Base-by-base conservation (phyloP, 35 echinoderm and acorn worm genomes). In the Heliocidaris tuberculata region DNA sequence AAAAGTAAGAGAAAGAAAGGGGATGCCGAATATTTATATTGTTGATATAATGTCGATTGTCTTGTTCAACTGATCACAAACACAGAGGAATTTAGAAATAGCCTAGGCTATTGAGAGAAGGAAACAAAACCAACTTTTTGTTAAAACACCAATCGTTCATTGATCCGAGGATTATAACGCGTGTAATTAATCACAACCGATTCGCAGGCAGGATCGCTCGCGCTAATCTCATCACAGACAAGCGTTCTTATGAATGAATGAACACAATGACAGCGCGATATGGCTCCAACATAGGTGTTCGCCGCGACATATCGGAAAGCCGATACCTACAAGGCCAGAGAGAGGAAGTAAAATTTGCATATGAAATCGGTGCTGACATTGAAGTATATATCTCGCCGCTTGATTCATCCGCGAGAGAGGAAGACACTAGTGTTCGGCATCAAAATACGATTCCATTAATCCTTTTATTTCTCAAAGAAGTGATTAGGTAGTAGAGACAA, bases 311-410 rank as follows among this genome's bases (percentile, higher is more conserved):
- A 93, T 96, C 97, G 95, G 97, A 96, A 98, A 98, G 97, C 97
- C 95, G 97, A 98, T 98, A 98, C 93, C 93, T 98, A 98, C 97
- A 98, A 98, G 97, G 97, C 97, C 97, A 98, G 94, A 98, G 95
- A 98, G 97, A 98, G 97, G 97, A 98, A 98, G 96, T 98, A 86
- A 96, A 94, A 98, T 96, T 96, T 98, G 97, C 97, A 98, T 98
- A 98, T 98, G 96, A 98, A 98, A 98, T 96, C 94, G 97, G 93
- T 94, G 91, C 95, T 96, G 97, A 96, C 95, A 96, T 96, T 96
- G 95, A 94, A 96, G 93, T 90, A 30, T 94, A 94, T 31, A 56
- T 47, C 65, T 90, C 65, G 65, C 86, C 60, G 32, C 47, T 59
- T 60, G 94, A 91, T 96, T 96, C 49, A 90, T 96, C 95, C 95